These are phyloP conservation scores for Cyrtorhinus lividipennis DNA, from an alignment of 1,140 invertebrate species.

Conservation along the genomic window DNA sequence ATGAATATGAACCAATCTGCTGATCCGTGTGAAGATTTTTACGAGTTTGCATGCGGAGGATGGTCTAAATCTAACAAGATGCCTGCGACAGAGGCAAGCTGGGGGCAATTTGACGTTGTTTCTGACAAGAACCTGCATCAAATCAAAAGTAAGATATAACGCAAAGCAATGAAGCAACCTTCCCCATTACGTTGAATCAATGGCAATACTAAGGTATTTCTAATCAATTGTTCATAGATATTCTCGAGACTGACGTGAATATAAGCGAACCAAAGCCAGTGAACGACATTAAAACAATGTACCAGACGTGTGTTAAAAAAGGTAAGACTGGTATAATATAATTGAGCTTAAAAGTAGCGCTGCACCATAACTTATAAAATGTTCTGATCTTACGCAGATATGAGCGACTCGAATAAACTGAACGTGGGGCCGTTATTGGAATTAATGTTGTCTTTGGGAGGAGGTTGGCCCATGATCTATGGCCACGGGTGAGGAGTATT, in stretches of 20 bases:
- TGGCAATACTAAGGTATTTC: no score
- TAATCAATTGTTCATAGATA: constrained; percentile 19
- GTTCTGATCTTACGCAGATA: no score
- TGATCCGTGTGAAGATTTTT: constrained; percentile 38
- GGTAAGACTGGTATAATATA: no score
- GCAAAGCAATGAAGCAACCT: background rate
- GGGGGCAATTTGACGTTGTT: constrained; percentile 31
- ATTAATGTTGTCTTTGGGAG: constrained; percentile 29
- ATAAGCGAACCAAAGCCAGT: constrained; percentile 39
- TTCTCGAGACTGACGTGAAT: constrained; percentile 26
- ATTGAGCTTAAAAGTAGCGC: no score
- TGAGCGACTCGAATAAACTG: constrained; percentile 1
- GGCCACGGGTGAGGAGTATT: no score
- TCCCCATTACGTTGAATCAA: background rate
- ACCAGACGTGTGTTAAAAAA: constrained; percentile 44
- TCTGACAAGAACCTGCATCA: constrained; percentile 29
- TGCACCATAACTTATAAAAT: no score
- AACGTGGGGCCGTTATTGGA: constrained; percentile 27
- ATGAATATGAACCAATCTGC: constrained; percentile 28
- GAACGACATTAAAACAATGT: constrained; percentile 44
- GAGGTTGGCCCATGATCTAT: constrained; percentile 32
- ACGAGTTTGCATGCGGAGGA: constrained; percentile 36
- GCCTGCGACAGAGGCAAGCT: constrained; percentile 30
- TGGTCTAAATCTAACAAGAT: constrained; percentile 33
- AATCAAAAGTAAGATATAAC: constrained; percentile 27